Evolutionary conservation across 1,140 invertebrate species (phyloP).

Genomic region (Diprion similis): DNA sequence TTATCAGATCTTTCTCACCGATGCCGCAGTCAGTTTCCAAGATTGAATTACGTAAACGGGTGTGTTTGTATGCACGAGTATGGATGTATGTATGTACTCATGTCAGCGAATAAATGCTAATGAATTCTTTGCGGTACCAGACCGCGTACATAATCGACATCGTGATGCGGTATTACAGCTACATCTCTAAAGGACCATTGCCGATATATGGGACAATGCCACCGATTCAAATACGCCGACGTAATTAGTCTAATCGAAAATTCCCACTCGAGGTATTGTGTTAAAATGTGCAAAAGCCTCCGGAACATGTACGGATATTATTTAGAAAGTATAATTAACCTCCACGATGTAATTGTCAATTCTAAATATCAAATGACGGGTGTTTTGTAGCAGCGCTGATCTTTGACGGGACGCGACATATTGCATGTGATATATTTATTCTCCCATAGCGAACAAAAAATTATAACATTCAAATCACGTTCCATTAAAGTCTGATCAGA

Average conservation of each 20-base stretch:
- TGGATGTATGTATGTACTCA: not conserved
- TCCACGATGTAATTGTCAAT: too few species aligned
- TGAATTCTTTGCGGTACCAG: conserved; percentile 5
- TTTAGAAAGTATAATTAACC: too few species aligned
- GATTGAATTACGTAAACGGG: not conserved
- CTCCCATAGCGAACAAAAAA: too few species aligned
- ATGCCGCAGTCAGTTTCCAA: not conserved
- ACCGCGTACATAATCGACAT: not conserved
- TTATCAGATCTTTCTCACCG: not conserved
- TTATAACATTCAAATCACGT: too few species aligned
- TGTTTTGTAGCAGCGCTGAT: too few species aligned
- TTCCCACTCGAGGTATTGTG: not conserved
- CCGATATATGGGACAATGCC: not conserved
- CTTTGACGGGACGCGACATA: too few species aligned
- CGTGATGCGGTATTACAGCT: not conserved
- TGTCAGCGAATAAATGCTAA: conserved; percentile 1
- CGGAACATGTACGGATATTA: too few species aligned
- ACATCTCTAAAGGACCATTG: not conserved
- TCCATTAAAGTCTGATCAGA: too few species aligned
- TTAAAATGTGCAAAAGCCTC: not conserved
- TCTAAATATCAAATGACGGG: too few species aligned
- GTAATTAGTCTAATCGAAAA: not conserved
- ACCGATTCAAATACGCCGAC: not conserved
- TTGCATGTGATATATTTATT: too few species aligned
- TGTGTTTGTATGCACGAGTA: not conserved